A percentile compares a stretch with the other conserved stretches of the same genome.
phyloP scores from a whole-genome alignment of 2,797 vertebrate genomes.

The Xenentodon cancila region DNA sequence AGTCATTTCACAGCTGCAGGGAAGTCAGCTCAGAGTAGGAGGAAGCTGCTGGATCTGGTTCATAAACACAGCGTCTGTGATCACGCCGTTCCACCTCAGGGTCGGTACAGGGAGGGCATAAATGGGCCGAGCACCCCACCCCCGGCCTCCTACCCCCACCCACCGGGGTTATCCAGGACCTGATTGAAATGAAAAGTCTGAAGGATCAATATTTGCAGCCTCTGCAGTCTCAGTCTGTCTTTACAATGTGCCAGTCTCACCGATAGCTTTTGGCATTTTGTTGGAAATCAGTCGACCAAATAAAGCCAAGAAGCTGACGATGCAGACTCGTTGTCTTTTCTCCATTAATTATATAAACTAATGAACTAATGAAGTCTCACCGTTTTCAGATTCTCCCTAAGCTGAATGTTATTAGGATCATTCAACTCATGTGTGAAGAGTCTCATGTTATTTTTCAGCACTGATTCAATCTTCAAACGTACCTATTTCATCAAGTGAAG shows the following conservation, averaged over 20 bases:
- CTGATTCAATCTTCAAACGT: too few relatives aligned
- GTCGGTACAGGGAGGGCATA: conserved; percentile 49
- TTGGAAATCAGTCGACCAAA: too few relatives aligned
- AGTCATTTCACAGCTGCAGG: conserved; percentile 13
- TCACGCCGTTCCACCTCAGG: conserved; percentile 33
- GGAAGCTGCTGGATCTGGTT: conserved; percentile 13
- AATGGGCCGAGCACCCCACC: conserved; percentile 56
- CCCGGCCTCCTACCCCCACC: background rate
- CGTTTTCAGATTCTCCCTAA: background rate
- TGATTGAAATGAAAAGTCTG: conserved; percentile 53
- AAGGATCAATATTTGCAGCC: conserved; percentile 54
- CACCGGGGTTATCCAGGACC: conserved; percentile 27
- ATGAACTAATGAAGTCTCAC: background rate
- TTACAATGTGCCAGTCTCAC: conserved; percentile 41
- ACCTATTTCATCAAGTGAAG: too few relatives aligned
- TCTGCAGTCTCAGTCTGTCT: conserved; percentile 37
- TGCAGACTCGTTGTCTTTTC: background rate
- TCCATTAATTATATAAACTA: conserved; percentile 51
- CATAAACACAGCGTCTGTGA: conserved; percentile 21
- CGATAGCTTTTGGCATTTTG: conserved; percentile 58
- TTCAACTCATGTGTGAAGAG: background rate
- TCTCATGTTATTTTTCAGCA: too few relatives aligned
- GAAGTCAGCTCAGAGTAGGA: background rate
- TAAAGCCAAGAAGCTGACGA: background rate
- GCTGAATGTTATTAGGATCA: background rate